Evolutionary conservation across 92 coral and sea anemone genomes (phyloP), one percentile per base, ranked within the genome.

Genomic region (Phenganax marumi): DNA sequence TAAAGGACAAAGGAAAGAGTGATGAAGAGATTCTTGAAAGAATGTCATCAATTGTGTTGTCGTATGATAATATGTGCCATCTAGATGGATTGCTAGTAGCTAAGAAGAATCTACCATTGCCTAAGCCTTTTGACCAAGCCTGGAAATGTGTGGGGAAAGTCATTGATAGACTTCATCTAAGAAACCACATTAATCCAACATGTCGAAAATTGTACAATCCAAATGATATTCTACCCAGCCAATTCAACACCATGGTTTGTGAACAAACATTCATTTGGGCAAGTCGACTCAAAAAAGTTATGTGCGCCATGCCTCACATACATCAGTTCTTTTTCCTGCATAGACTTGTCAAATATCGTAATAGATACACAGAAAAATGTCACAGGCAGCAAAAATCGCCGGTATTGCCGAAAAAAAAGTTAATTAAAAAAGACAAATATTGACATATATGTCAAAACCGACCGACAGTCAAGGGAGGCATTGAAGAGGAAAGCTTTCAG

Each of bases 191-290:
- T 14, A 19, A 56, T 19, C 63, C 63, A 14, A 56, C 1, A 56
- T 56, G 63, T 56, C 17, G 21, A 19, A 14, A 19, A 14, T 14
- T 14, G 17, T 56, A 56, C 63, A 56, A 56, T 19, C 63, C 63
- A 14, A 8, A 56, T 56, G 63, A 56, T 19, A 71, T 58, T 25
- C 12, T 83, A 12, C 78, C 89, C 10, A 66, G 12, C 0, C 58
- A 39, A 12, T 86, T 13, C 25, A 86, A 86, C 77, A 47, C 86
- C 6, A 87, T 84, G 87, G 84, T 84, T 12, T 62, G 75, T 3
- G 90, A 87, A 24, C 87, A 87, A 25, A 84, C 85, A n/a, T 53
- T 66, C 79, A 79, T 87, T 7, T 86, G 89, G 89, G 89, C 82
- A 16, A 86, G 86, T 51, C 52, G 82, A 10, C 23, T 86, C 26